Percentiles rank a stretch among this genome's conserved stretches.
Evolutionary conservation across 2,797 vertebrate genomes (phyloP).

Genomic region (Alauda arvensis): DNA sequence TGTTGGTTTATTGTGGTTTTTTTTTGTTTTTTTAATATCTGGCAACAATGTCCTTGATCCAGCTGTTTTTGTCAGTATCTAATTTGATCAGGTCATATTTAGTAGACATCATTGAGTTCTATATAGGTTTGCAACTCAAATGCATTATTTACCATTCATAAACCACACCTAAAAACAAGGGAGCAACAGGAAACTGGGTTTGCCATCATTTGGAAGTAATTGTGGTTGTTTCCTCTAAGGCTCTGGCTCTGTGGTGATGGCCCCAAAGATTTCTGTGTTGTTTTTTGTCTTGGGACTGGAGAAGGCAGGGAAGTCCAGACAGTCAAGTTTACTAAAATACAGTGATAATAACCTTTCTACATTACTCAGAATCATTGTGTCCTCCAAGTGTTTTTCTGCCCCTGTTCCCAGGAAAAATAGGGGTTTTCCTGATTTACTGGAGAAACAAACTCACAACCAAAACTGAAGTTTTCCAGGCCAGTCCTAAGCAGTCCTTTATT

Average conservation of each 20-base stretch:
- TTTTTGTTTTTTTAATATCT: background rate
- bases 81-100: background rate
- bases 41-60: background rate
- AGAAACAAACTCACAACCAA: background rate
- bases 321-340: background rate
- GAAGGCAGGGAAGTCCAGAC: background rate
- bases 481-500: background rate
- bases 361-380: background rate
- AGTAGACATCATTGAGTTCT: background rate
- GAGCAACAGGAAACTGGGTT: background rate
- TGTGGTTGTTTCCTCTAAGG: background rate
- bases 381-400: background rate
- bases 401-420: background rate
- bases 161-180: background rate
- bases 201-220: background rate
- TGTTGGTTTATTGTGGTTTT: background rate
- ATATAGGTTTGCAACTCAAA: background rate
- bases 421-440: background rate
- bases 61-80: background rate
- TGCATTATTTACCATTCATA: background rate
- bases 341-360: background rate
- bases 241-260: background rate
- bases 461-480: background rate
- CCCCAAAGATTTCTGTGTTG: background rate
- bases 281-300: background rate